phyloP scores from a whole-genome alignment of 2,888 invertebrate genomes.

The Melolontha melolontha region DNA sequence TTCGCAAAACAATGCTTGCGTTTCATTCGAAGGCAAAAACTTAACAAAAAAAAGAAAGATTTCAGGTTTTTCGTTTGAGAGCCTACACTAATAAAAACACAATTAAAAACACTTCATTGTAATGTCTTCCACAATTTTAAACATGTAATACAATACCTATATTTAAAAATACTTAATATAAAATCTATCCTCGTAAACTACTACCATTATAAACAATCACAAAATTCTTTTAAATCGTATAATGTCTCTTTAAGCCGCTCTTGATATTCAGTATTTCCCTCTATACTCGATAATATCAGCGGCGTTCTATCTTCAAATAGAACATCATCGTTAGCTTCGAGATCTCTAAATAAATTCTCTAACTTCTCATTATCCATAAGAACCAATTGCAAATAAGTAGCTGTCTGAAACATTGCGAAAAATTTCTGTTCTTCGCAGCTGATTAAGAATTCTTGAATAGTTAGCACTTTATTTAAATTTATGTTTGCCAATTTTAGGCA shows the following conservation, averaged over 20 bases:
- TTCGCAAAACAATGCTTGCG: slow-evolving; percentile 53
- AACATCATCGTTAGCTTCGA: slow-evolving; percentile 50
- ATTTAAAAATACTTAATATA: too few species aligned
- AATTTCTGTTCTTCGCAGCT: slow-evolving; percentile 59
- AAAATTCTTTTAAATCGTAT: slow-evolving; percentile 44
- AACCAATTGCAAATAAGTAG: slow-evolving; percentile 57
- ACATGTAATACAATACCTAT: too few species aligned
- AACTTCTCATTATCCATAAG: slow-evolving; percentile 51
- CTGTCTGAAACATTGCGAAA: slow-evolving; percentile 56
- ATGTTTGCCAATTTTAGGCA: slow-evolving; percentile 51
- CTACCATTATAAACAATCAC: slow-evolving; percentile 38
- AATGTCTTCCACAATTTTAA: too few species aligned
- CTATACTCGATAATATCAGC: slow-evolving; percentile 53
- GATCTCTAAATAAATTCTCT: slow-evolving; percentile 52
- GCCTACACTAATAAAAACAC: slow-evolving; percentile 40
- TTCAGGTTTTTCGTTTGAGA: slow-evolving; percentile 43
- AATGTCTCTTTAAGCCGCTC: slow-evolving; percentile 46
- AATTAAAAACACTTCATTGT: too few species aligned
- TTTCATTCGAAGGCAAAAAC: slow-evolving; percentile 53
- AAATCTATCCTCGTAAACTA: slow-evolving; percentile 1
- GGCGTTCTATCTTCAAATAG: slow-evolving; percentile 56
- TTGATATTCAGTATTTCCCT: slow-evolving; percentile 52
- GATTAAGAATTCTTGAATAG: slow-evolving; percentile 56
- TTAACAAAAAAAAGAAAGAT: slow-evolving; percentile 56
- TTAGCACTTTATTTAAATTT: slow-evolving; percentile 52